phyloP scores from a whole-genome alignment of 2,113 vertebrate species.

The Eulacestoma nigropectus region DNA sequence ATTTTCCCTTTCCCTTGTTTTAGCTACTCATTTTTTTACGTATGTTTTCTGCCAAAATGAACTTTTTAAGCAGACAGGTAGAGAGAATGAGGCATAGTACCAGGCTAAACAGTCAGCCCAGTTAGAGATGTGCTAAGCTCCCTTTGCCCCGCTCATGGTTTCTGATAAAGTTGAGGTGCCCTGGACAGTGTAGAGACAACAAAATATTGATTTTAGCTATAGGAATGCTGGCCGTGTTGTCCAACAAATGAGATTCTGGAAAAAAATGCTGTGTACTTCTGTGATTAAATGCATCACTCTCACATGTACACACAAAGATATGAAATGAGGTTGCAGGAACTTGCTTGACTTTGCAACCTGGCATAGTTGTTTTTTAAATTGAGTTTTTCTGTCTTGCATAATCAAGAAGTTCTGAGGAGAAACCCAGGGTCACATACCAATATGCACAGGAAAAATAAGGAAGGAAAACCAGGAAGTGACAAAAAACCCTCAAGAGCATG shows the following conservation, averaged over 20 bases:
- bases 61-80: background rate
- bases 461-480: background rate
- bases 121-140: background rate
- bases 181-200: background rate
- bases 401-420: background rate
- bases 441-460: background rate
- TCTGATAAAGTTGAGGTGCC: background rate
- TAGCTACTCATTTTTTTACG: background rate
- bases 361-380: background rate
- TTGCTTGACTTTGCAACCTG: background rate
- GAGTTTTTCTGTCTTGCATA: background rate
- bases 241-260: background rate
- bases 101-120: background rate
- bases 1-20: background rate
- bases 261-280: background rate
- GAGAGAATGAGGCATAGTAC: background rate
- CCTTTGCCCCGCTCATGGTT: background rate
- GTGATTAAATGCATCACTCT: background rate
- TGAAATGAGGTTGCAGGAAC: background rate
- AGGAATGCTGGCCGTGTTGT: background rate
- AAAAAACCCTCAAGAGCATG: background rate
- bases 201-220: background rate
- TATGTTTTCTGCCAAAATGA: background rate
- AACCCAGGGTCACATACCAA: background rate
- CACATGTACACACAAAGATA: background rate